Percentiles rank a stretch among this genome's conserved stretches.
Conservation (phyloP, 2,113 vertebrate species). For the Sitta europaea region DNA sequence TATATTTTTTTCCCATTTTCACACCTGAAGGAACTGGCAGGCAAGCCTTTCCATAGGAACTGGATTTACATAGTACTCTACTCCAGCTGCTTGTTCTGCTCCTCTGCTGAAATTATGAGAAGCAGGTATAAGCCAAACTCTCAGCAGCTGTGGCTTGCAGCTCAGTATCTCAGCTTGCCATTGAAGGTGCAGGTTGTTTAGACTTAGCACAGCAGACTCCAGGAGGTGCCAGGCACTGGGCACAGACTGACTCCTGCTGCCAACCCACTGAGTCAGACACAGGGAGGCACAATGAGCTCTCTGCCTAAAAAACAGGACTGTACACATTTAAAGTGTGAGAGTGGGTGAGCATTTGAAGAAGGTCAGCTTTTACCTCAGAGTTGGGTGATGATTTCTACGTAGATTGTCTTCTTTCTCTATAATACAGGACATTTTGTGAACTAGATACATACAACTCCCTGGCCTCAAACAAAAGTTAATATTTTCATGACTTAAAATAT, state of each 20-base stretch:
- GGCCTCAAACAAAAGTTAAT: not conserved
- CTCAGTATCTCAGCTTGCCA: not conserved
- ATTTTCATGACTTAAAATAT: not conserved
- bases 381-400: not conserved
- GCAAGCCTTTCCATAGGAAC: not conserved
- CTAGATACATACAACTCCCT: not conserved
- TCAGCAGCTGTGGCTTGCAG: not conserved
- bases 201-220: not conserved
- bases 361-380: conserved; percentile 5
- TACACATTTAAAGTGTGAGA: not conserved
- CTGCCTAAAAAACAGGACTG: not conserved
- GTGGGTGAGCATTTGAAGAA: not conserved
- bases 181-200: not conserved
- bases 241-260: not conserved
- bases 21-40: not conserved
- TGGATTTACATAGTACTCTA: not conserved
- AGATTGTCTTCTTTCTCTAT: not conserved
- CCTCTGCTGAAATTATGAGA: not conserved
- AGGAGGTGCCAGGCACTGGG: not conserved
- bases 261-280: not conserved
- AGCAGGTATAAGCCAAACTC: not conserved
- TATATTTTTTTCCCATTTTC: not conserved
- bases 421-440: not conserved
- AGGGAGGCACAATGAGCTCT: not conserved
- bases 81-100: not conserved